Base-by-base conservation (phyloP, 2,113 vertebrate species). In the Ceratotherium simum region DNA sequence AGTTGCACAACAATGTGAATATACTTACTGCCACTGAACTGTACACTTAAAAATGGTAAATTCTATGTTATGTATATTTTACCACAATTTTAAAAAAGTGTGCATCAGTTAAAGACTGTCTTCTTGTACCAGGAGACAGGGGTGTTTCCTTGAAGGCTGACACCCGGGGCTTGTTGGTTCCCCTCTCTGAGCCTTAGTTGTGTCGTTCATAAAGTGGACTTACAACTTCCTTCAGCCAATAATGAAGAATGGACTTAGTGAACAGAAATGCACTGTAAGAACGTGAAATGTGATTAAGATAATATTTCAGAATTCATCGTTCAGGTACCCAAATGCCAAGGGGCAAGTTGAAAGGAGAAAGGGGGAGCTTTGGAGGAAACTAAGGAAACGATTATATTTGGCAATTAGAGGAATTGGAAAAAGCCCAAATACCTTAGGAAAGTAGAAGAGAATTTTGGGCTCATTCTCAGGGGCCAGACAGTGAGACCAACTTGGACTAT, bases 1-100 rank as follows among this genome's bases (percentile, higher is more conserved):
- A 3, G 21, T 7, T 7, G 25, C 3, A 8, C 58, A 67, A 46
- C 8, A 2, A 3, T 0, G 10, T 4, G 18, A 12, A 13, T 21
- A 29, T 33, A 2, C 75, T 36, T 23, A 6, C 31, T 36, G 51
- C 48, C 29, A 16, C 33, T 16, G 70, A 73, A 25, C 16, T 39
- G 60, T 33, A n/a, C 7, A 33, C 42, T 81, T 76, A 3, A 62
- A 29, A 67, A n/a, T 8, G 33, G 62, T 31, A 73, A 56, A 65
- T 39, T 82, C 60, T 25, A 14, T 17, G 3, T 69, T 62, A 48
- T 16, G 5, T 18, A 3, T 56, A 29, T 84, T 88, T 76, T 36
- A 27, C 16, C 56, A 54, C 36, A 88, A 8, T 42, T 76, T 29
- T 8, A 72, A 60, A 80, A 46, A 82, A 3, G 8, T 17, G 48